phyloP scores from a whole-genome alignment of 1,140 invertebrate species.

The Diorhabda carinulata region DNA sequence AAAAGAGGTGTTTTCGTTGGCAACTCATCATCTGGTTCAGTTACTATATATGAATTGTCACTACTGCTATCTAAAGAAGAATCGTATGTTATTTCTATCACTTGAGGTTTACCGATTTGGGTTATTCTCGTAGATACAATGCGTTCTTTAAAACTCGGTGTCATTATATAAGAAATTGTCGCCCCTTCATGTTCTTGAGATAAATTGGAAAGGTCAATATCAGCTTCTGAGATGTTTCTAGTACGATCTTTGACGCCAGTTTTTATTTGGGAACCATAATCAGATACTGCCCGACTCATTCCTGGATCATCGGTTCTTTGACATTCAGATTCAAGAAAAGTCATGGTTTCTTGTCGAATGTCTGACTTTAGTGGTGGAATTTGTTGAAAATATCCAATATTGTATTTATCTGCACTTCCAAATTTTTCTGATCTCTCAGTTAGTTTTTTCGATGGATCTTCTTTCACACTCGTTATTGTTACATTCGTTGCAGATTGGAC shows the following conservation, averaged over 20 bases:
- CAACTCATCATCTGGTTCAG: conserved; percentile 31
- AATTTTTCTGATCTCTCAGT: background rate
- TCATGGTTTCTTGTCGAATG: conserved; percentile 25
- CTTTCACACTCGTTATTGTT: background rate
- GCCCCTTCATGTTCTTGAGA: conserved; percentile 11
- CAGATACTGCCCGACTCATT: conserved; percentile 31
- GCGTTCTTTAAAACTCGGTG: conserved; percentile 31
- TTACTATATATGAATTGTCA: conserved; percentile 32
- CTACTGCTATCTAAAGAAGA: conserved; percentile 22
- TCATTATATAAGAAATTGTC: conserved; percentile 31
- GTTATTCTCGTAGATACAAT: conserved; percentile 32
- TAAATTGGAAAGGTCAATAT: conserved; percentile 35
- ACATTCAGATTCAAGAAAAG: conserved; percentile 27
- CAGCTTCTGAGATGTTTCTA: conserved; percentile 31
- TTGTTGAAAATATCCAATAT: background rate
- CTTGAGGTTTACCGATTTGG: conserved; percentile 30
- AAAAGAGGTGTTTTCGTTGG: conserved; percentile 40
- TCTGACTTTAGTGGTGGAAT: background rate
- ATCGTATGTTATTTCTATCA: conserved; percentile 31
- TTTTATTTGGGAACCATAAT: conserved; percentile 25
- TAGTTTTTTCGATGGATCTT: background rate
- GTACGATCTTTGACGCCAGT: background rate
- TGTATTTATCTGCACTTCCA: background rate
- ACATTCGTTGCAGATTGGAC: conserved; percentile 4
- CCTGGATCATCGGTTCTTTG: background rate